Evolutionary conservation across 2,113 vertebrate genomes (phyloP).

Genomic region (Apistogramma diplotaenia): DNA sequence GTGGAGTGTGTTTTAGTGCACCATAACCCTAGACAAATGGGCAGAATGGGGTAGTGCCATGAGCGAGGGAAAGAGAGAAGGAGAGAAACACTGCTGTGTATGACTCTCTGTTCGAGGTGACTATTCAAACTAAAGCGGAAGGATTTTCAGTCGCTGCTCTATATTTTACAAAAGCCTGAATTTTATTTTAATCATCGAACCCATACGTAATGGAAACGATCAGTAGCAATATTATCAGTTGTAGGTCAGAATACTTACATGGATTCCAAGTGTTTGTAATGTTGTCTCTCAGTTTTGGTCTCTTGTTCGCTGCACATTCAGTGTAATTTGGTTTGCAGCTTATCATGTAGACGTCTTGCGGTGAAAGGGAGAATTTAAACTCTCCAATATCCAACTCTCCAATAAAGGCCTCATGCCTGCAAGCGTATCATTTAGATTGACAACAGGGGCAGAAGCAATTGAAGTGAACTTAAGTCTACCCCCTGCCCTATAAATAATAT

Average conservation of each 20-base stretch:
- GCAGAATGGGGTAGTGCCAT: neutral
- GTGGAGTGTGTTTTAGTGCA: conserved; percentile 63
- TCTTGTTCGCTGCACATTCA: conserved; percentile 5
- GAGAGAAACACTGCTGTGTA: neutral
- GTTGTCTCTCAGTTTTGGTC: conserved; percentile 35
- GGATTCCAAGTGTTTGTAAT: conserved; percentile 13
- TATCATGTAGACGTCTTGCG: conserved; percentile 28
- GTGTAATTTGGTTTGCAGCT: conserved; percentile 28
- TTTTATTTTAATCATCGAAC: neutral
- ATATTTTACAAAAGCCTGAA: neutral
- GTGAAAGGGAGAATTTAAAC: conserved; percentile 34
- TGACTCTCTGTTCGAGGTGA: neutral
- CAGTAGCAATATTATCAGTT: conserved; percentile 12
- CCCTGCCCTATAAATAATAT: conserved; percentile 72
- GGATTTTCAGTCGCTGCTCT: neutral
- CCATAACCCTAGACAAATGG: conserved; percentile 60
- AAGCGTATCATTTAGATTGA: conserved; percentile 68
- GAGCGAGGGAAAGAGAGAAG: neutral
- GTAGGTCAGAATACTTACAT: conserved; percentile 1
- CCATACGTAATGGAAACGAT: neutral
- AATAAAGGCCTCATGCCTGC: conserved; percentile 52
- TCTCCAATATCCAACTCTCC: conserved; percentile 28
- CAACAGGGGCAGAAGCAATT: conserved; percentile 64
- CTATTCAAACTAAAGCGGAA: neutral
- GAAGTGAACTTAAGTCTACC: conserved; percentile 67